Conservation (phyloP, 2,113 vertebrate genomes). For the Aptenodytes forsteri region DNA sequence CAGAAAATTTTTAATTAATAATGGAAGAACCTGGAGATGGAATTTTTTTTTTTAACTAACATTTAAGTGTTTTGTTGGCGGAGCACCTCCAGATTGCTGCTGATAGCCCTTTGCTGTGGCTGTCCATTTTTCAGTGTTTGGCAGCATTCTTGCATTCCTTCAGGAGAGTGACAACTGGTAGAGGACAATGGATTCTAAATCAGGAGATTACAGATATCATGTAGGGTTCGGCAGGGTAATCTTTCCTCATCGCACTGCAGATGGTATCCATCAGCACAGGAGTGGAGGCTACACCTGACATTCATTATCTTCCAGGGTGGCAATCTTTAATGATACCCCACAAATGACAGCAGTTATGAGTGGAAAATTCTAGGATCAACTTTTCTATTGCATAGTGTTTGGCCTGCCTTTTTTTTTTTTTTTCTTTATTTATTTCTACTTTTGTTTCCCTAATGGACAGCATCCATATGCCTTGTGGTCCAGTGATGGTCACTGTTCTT, state of each 20-base stretch:
- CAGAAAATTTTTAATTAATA: not conserved
- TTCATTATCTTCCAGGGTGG: slow-evolving; percentile 25
- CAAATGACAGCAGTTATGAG: slow-evolving; percentile 35
- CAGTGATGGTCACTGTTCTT: not conserved
- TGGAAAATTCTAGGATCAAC: slow-evolving; percentile 5
- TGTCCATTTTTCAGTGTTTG: not conserved
- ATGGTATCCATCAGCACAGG: slow-evolving; percentile 1
- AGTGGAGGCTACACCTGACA: not conserved
- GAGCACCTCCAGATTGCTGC: not conserved
- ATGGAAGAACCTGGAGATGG: not conserved
- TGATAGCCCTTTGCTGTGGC: not conserved
- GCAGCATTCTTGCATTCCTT: not conserved
- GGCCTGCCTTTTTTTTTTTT: not conserved
- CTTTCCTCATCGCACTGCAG: slow-evolving; percentile 48
- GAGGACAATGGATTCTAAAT: slow-evolving; percentile 40
- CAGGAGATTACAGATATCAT: slow-evolving; percentile 46
- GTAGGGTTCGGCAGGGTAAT: slow-evolving; percentile 50
- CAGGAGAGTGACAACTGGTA: not conserved
- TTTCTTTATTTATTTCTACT: not conserved
- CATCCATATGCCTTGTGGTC: not conserved
- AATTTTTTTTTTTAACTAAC: not conserved
- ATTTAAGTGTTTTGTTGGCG: not conserved
- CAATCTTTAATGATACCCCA: not conserved
- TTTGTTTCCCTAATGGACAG: not conserved
- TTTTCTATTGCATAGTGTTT: not conserved